A percentile compares a stretch with the other conserved stretches of the same genome.
These are phyloP conservation scores for Micrasema minimum DNA, from an alignment of 1,140 invertebrate species.

Conservation along the genomic window DNA sequence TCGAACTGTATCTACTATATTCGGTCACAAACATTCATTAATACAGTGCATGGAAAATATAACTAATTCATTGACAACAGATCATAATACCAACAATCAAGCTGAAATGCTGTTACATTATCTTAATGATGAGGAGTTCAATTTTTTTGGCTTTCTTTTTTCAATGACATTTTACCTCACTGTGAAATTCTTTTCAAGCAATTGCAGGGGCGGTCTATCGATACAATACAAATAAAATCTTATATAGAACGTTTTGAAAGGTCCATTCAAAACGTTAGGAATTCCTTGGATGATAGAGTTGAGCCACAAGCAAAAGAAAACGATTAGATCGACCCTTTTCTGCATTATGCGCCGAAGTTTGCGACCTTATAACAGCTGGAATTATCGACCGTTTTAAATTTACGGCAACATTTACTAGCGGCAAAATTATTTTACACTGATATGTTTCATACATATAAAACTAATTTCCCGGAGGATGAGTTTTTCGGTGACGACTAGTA, in stretches of 20 bases:
- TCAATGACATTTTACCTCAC: background rate
- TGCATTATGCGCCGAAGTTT: conserved; percentile 1
- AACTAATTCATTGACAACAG: background rate
- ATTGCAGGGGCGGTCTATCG: conserved; percentile 7
- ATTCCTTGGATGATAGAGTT: conserved; percentile 7
- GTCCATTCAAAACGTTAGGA: conserved; percentile 4
- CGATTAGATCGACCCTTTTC: background rate
- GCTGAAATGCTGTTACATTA: conserved; percentile 3
- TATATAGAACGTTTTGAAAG: background rate
- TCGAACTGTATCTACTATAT: conserved; percentile 10
- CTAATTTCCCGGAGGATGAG: conserved; percentile 10
- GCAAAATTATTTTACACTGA: conserved; percentile 12
- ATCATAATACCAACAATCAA: background rate
- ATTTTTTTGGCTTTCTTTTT: conserved; percentile 9
- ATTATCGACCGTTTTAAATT: conserved; percentile 9
- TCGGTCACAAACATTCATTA: background rate
- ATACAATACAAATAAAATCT: conserved; percentile 2
- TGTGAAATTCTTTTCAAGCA: conserved; percentile 2
- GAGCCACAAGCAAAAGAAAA: conserved; percentile 1
- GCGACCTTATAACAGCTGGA: conserved; percentile 2
- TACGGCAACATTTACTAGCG: background rate
- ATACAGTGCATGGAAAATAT: background rate
- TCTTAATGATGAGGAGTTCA: conserved; percentile 7
- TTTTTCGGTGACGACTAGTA: background rate
- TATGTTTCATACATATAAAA: background rate